Base-by-base conservation (phyloP, 2,113 vertebrate genomes). In the Albula glossodonta region DNA sequence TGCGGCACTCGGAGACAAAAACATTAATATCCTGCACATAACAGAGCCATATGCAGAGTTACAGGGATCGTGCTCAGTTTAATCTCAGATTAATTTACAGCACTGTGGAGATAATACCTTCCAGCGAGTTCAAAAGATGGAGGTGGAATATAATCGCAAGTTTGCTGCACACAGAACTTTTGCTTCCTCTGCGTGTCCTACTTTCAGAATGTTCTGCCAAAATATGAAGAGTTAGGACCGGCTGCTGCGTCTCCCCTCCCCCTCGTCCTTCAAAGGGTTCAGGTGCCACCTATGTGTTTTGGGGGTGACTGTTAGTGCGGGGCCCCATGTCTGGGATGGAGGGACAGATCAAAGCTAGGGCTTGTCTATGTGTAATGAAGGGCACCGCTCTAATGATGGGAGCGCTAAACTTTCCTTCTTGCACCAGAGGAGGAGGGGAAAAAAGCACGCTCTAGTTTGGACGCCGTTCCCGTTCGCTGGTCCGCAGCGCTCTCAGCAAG, bases 31-130 rank as follows among this genome's bases (percentile, higher is more conserved):
- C 17, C 19, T 17, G 15, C 60, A 70, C n/a, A 41, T 86, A 51
- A 63, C 70, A 87, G 25, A 41, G 60, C 11, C 25, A 12, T 5
- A 80, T 48, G n/a, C 51, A 79, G 15, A 82, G 84, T 51, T 83
- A 78, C 85, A 53, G 19, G 77, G 77, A 74, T 83, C 57, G 83
- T 57, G 51, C 53, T 53, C 49, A 12, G 78, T 81, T 85, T 85
- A 83, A 89, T 86, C 60, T 81, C 50, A 80, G 57, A 57, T 83
- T 70, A 56, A 82, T 84, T 82, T n/a, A 50, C 80, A 81, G 63
- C 63, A 70, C 63, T 53, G 51, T 49, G 52, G 57, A 81, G 41
- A 80, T 83, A 84, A 84, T 52, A 41, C 31, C 63, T 82, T 50
- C 31, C 60, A 83, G 66, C 19, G 22, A 70, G 63, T 70, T 70